Base-by-base conservation (phyloP, 2,797 vertebrate genomes). In the Bradypodion pumilum region DNA sequence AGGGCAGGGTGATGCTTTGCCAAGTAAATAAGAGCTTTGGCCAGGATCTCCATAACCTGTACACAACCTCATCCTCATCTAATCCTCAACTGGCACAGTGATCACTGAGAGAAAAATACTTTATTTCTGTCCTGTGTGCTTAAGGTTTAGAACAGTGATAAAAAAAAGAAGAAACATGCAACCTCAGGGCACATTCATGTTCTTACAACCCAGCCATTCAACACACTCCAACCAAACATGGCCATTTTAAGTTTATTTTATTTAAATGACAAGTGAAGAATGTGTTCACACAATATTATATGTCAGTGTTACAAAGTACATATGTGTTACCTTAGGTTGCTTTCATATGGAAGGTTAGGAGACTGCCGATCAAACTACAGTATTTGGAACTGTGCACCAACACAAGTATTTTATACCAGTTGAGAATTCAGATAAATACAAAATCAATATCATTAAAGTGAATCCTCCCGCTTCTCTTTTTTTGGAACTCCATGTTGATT, bases 1-100 rank as follows among this genome's bases (percentile, higher is more conserved):
- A 88, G 35, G 7, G 29, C 73, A 86, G 87, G 84, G 0, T 25
- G 1, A 32, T 0, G 1, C 29, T 83, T 62, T 81, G 35, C 75
- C 78, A 91, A 85, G 91, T 85, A 92, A 92, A 88, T 68, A 81
- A 16, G 15, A 15, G 52, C 23, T 12, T 82, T 82, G 68, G 78
- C 91, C 89, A 91, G 81, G 74, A 46, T 87, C 79, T 80, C 1
- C 29, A 80, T 21, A 29, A 21, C 66, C 35, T 16, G 49, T 37
- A 80, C 15, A 60, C 15, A 19, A 27, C 29, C 25, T 66, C 49
- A 13, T 74, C 49, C 12, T 56, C 37, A 68, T 35, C 32, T 5
- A 32, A 49, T 52, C 60, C 62, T 78, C 60, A 15, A 8, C 76
- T 10, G 13, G n/a, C 25, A 66, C 2, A 2, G 1, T 49, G 49